Base-by-base conservation (phyloP, 53 echinoderm and acorn worm species). In the Antedon mediterranea region DNA sequence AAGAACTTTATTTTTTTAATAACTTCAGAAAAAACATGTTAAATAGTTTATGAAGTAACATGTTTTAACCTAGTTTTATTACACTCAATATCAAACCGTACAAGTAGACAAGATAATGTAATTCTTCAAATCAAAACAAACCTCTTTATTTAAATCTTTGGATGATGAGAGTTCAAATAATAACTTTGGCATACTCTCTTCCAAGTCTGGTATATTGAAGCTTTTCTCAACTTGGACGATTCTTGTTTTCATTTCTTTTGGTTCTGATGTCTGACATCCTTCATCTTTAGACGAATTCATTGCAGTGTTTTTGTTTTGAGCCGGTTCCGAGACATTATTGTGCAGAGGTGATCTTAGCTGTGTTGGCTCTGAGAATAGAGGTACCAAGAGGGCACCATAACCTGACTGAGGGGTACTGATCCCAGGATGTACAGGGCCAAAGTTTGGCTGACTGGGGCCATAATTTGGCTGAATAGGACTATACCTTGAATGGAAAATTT, bases 121-220 rank as follows among this genome's bases (percentile, higher is more conserved):
- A 4, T 11, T 37, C 37, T 37, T 11, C 11, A 6, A 6, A 6
- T 37, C 37, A 4, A 37, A 37, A 11, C 89, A 79, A 72, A 95
- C 97, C 78, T 83, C 91, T 84, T 85, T 89, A 76, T 95, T 95
- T 34, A 86, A 70, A 71, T 95, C 97, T 84, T 86, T 95, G 20
- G 89, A 78, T 23, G 78, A 75, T 33, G 89, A 89, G 26, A 95
- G 85, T 71, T 91, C 97, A 23, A 84, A 85, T 29, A 95, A 81
- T 29, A 95, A 77, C 74, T 89, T 30, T 32, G 97, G 91, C 31
- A 95, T 82, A 20, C 91, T 89, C n/a, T 82, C 85, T 34, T 82
- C 85, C 18, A 85, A 75, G 77, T 85, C 88, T 4, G 83, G 77
- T 43, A 76, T 29, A 3, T 33, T 20, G 5, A 74, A 31, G 34